Evolutionary conservation across 1,140 invertebrate species (phyloP), one percentile per base, ranked within the genome.

Genomic region (Atta colombica): DNA sequence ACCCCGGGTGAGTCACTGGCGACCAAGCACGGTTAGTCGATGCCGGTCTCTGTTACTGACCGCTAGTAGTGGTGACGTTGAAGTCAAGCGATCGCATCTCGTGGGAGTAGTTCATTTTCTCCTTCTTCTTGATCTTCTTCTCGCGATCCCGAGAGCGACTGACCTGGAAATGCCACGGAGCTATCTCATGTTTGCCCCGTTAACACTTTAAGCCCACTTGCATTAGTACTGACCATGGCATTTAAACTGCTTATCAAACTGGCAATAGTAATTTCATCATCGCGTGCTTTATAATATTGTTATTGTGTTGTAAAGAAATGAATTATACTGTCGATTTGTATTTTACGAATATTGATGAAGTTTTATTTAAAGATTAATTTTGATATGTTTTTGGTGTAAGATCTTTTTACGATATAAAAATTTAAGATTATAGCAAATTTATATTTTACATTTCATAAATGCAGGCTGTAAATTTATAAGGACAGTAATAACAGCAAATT

Each of bases 11-110:
- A 90, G 74, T 89, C 78, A 82, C 77, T 53, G 69, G 58, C 35
- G 53, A 51, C 35, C 75, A 25, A 77, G 71, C 35, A 45, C 60
- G 63, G 75, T 85, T 55, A 85, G 39, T 77, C 58, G 81, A 39
- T 53, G 72, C 82, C 58, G 61, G 66, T 75, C 25, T 49, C 61
- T 28, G 84, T 66, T 78, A 85, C 74, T 45, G 81, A 49, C 72
- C 39, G 25, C 71, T 14, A 25, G 78, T 31, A 74, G 55, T 39
- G 55, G 25, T 25, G 51, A 75, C 68, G 53, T 90, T 61, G 74
- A 58, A 75, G 60, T 68, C 86, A 72, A 80, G 12, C 89, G 72
- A 89, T 90, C 49, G 81, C 82, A 88, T 88, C 78, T 65, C 66
- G 8, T 45, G 82, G 55, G 39, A 81, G 75, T 63, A 66, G 69